Evolutionary conservation across 35 echinoderm and acorn worm genomes (phyloP).

Genomic region (Lytechinus variegatus): DNA sequence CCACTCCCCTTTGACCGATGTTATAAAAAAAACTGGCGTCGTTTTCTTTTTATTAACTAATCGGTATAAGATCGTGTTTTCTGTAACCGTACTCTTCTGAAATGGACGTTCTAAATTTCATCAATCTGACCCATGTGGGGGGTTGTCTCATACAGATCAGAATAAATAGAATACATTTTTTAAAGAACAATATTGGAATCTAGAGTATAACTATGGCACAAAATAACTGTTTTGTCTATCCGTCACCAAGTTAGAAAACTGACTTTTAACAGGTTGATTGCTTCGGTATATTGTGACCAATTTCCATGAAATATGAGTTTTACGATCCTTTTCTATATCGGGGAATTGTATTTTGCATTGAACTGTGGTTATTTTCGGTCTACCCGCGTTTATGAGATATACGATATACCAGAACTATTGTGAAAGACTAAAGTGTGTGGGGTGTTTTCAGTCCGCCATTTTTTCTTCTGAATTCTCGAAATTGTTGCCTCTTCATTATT

Average conservation of each 20-base stretch:
- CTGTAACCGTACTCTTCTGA: no score
- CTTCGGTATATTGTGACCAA: background rate
- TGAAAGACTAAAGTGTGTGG: background rate
- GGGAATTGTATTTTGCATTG: background rate
- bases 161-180: no score
- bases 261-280: background rate
- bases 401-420: background rate
- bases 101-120: no score
- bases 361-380: background rate
- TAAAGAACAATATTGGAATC: no score
- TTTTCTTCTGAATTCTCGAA: background rate
- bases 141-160: no score
- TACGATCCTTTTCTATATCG: background rate
- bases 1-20: no score
- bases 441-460: background rate
- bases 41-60: no score
- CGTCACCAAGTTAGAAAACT: background rate
- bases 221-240: background rate
- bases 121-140: no score
- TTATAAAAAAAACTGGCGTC: no score
- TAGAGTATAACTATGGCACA: background rate
- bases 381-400: background rate
- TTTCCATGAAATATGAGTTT: background rate
- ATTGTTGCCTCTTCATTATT: background rate
- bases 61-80: no score